Conservation (phyloP, 1,140 invertebrate species). For the Heterodera carotae region DNA sequence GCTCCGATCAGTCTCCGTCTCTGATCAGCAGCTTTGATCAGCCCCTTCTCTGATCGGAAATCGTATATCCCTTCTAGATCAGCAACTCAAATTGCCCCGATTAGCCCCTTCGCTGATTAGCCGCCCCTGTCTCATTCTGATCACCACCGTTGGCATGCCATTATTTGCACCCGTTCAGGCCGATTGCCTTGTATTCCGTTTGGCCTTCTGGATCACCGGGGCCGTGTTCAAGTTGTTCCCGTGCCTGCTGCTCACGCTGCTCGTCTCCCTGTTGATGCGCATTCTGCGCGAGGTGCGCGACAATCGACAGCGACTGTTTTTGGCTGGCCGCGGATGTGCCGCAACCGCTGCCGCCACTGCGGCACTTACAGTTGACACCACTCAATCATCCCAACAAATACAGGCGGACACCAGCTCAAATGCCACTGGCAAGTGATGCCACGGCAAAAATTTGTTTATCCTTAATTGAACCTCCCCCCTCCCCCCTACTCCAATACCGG, state of each 20-base stretch:
- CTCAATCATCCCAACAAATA: neutral
- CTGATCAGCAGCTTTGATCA: neutral
- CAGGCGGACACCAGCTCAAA: neutral
- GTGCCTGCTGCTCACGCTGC: conserved; percentile 54
- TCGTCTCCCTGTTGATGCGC: conserved; percentile 57
- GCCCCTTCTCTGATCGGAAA: neutral
- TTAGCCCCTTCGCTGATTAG: too few species aligned
- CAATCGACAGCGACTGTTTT: conserved; percentile 46
- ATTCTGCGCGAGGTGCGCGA: conserved; percentile 60
- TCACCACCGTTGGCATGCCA: too few species aligned
- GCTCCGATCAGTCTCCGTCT: too few species aligned
- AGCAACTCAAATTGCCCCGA: too few species aligned
- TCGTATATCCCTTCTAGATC: too few species aligned
- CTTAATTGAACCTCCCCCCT: neutral
- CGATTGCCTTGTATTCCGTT: conserved; percentile 54
- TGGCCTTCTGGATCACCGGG: conserved; percentile 65
- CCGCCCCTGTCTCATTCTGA: too few species aligned
- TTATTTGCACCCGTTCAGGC: conserved; percentile 12
- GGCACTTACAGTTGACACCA: neutral
- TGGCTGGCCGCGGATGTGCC: conserved; percentile 14
- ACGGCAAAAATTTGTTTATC: too few species aligned
- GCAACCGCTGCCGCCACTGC: neutral
- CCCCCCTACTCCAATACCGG: neutral
- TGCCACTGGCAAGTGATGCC: neutral
- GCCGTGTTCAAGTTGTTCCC: conserved; percentile 62